Evolutionary conservation across 2,113 vertebrate species (phyloP).

Genomic region (Hipposideros armiger): DNA sequence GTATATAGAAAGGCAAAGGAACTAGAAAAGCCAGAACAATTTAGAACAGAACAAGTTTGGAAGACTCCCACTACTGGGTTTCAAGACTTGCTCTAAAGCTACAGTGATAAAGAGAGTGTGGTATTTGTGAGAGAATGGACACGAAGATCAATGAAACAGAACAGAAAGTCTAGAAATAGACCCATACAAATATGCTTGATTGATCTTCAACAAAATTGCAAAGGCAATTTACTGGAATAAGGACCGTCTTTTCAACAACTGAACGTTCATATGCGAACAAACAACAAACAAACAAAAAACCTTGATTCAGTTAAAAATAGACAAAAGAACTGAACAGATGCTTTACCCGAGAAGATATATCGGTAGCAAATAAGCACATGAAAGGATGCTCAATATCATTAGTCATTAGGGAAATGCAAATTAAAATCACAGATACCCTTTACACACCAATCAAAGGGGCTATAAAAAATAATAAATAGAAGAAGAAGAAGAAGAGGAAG

Average conservation of each 20-base stretch:
- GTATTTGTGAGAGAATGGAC: background rate
- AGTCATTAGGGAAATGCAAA: background rate
- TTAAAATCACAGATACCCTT: background rate
- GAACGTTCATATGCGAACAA: background rate
- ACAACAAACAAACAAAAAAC: background rate
- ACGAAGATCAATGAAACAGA: background rate
- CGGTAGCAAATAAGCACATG: background rate
- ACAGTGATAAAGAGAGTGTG: background rate
- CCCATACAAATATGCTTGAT: background rate
- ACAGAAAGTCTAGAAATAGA: background rate
- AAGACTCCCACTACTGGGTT: background rate
- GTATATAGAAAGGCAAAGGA: background rate
- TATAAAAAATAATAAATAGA: too few relatives aligned
- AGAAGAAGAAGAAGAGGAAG: background rate
- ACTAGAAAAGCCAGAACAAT: background rate
- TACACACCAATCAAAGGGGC: background rate
- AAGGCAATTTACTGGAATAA: background rate
- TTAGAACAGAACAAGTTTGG: background rate
- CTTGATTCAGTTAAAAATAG: background rate
- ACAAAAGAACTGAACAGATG: background rate
- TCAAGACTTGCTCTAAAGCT: background rate
- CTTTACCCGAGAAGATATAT: background rate
- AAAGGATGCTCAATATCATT: background rate
- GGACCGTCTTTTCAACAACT: background rate
- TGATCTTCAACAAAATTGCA: background rate